Evolutionary conservation across 1,140 invertebrate species (phyloP).

Genomic region (Zaprionus taronus): DNA sequence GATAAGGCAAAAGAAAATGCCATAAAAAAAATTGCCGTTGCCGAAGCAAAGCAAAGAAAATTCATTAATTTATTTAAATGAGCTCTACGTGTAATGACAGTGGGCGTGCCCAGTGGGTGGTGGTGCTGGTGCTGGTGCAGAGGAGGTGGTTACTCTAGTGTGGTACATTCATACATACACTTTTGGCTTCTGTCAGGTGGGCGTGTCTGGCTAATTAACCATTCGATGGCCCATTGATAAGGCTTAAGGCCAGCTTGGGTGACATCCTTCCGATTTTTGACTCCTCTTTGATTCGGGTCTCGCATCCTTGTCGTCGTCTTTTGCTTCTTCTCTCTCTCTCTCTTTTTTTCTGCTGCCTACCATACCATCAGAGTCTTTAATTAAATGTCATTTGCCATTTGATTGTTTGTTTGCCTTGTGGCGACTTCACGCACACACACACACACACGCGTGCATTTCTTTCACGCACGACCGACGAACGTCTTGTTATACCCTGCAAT

Average conservation of each 20-base stretch:
- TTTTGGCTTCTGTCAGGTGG: constrained; percentile 15
- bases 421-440: constrained; percentile 26
- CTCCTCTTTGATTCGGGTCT: constrained; percentile 2
- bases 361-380: constrained; percentile 51
- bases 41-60: constrained; percentile 45
- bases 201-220: constrained; percentile 65
- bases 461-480: constrained; percentile 51
- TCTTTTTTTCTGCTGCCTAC: neutral
- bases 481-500: constrained; percentile 27
- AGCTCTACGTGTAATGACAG: constrained; percentile 70
- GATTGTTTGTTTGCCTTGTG: constrained; percentile 61
- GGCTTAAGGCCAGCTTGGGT: constrained; percentile 25
- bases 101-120: constrained; percentile 10
- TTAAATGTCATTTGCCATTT: constrained; percentile 74
- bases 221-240: constrained; percentile 68
- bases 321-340: neutral
- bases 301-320: neutral
- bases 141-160: neutral
- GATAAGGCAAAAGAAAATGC: constrained; percentile 47
- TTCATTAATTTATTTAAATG: constrained; percentile 80
- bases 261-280: neutral
- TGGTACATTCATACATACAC: neutral
- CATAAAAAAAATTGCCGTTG: constrained; percentile 61
- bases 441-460: constrained; percentile 2
- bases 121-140: too few species aligned